A percentile compares a stretch with the other conserved stretches of the same genome.
Evolutionary conservation across 2,797 vertebrate genomes (phyloP).

Genomic region (Eutrigla gurnardus): DNA sequence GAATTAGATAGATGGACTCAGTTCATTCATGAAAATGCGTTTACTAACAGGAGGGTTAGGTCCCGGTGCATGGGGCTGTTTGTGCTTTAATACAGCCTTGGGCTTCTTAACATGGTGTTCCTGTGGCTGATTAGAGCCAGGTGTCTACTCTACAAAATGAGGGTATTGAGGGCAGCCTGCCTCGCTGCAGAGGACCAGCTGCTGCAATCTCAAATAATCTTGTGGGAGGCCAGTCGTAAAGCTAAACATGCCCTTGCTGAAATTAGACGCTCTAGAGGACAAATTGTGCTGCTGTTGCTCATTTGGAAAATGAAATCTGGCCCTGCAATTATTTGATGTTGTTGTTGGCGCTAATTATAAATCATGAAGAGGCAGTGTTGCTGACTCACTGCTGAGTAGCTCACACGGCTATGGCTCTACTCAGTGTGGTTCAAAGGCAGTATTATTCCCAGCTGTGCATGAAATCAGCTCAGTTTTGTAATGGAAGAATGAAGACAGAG

Average conservation of each 20-base stretch:
- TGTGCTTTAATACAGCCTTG: slow-evolving; percentile 60
- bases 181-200: slow-evolving; percentile 62
- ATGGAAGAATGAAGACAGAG: slow-evolving; percentile 62
- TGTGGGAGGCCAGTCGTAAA: slow-evolving; percentile 70
- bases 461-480: slow-evolving; percentile 69
- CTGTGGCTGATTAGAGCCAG: slow-evolving; percentile 78
- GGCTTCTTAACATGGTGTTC: slow-evolving; percentile 67
- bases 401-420: slow-evolving; percentile 56
- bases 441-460: slow-evolving; percentile 75
- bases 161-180: slow-evolving; percentile 61
- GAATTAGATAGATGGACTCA: not conserved
- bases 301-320: slow-evolving; percentile 74
- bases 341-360: slow-evolving; percentile 75
- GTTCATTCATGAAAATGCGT: slow-evolving; percentile 35
- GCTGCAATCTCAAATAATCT: slow-evolving; percentile 67
- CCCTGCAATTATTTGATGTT: slow-evolving; percentile 74
- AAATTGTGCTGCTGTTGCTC: slow-evolving; percentile 74
- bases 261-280: slow-evolving; percentile 71
- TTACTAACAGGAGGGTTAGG: slow-evolving; percentile 31
- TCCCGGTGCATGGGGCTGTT: slow-evolving; percentile 42
- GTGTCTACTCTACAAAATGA: slow-evolving; percentile 65
- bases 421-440: slow-evolving; percentile 62
- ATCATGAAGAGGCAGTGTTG: slow-evolving; percentile 57
- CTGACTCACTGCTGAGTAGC: slow-evolving; percentile 64
- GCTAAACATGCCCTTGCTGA: slow-evolving; percentile 69